Percentiles rank a stretch among this genome's conserved stretches.
These are phyloP conservation scores for Atethmia centrago DNA, from an alignment of 2,888 invertebrate genomes.

Conservation along the genomic window DNA sequence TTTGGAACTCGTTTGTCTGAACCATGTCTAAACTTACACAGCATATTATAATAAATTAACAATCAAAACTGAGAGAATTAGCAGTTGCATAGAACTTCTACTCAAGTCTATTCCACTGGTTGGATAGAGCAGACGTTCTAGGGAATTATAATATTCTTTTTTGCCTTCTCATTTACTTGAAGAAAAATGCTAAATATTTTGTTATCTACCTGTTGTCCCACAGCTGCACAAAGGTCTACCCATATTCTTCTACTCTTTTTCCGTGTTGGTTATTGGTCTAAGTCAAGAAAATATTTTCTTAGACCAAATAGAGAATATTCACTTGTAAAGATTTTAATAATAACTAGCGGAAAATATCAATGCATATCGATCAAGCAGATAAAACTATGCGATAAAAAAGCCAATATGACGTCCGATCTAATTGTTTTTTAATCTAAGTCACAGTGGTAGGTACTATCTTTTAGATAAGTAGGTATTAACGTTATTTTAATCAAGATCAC, in stretches of 20 bases:
- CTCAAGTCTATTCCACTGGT: neutral
- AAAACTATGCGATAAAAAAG: slow-evolving; percentile 9
- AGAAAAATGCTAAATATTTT: neutral
- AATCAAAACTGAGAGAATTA: too few species aligned
- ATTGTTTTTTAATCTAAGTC: slow-evolving; percentile 32
- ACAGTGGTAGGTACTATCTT: slow-evolving; percentile 11
- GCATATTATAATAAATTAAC: neutral
- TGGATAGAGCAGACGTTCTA: neutral
- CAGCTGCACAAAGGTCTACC: too few species aligned
- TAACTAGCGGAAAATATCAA: neutral
- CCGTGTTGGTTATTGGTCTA: neutral
- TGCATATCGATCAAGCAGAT: neutral
- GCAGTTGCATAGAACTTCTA: neutral
- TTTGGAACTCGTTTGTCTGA: neutral
- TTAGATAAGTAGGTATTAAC: neutral
- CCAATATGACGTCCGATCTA: slow-evolving; percentile 25
- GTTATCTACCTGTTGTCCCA: too few species aligned
- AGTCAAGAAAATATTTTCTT: too few species aligned
- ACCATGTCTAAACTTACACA: neutral
- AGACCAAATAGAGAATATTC: neutral
- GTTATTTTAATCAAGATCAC: slow-evolving; percentile 1
- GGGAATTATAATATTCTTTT: neutral
- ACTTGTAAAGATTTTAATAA: neutral
- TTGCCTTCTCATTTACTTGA: neutral
- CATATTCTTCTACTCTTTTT: neutral